phyloP scores from a whole-genome alignment of 2,888 invertebrate species.

The Tholera decimalis region DNA sequence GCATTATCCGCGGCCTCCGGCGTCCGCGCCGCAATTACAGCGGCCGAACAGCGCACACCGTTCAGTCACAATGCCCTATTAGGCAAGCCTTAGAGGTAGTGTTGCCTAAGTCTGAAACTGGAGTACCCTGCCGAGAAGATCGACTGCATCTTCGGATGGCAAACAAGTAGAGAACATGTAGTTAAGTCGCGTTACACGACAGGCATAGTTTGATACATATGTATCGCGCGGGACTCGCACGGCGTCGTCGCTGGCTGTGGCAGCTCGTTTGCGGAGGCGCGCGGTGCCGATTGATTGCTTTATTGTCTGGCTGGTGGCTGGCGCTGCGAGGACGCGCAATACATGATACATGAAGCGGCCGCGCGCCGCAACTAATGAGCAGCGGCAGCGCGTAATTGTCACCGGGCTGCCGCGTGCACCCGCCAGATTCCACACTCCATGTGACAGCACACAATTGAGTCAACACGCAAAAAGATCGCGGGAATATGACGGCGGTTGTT shows the following conservation, averaged over 20 bases:
- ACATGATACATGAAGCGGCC: constrained; percentile 89
- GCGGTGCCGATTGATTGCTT: constrained; percentile 88
- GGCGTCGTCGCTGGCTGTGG: constrained; percentile 70
- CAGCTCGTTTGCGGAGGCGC: constrained; percentile 80
- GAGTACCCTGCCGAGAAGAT: constrained; percentile 57
- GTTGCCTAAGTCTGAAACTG: constrained; percentile 60
- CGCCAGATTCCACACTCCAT: constrained; percentile 72
- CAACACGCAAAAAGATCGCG: constrained; percentile 76
- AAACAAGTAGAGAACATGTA: constrained; percentile 48
- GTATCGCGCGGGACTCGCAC: constrained; percentile 68
- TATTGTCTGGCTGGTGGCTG: constrained; percentile 83
- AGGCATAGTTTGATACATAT: constrained; percentile 70
- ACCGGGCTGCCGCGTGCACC: constrained; percentile 75
- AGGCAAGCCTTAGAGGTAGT: constrained; percentile 74
- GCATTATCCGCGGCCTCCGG: constrained; percentile 87
- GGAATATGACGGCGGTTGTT: constrained; percentile 77
- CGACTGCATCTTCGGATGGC: constrained; percentile 45
- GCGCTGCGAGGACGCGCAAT: constrained; percentile 82
- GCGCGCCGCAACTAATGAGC: constrained; percentile 86
- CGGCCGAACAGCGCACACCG: constrained; percentile 76
- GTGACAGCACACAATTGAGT: constrained; percentile 77
- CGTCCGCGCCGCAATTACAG: constrained; percentile 88
- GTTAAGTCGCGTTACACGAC: constrained; percentile 63
- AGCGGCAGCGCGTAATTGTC: constrained; percentile 85
- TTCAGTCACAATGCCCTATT: constrained; percentile 82